phyloP scores from a whole-genome alignment of 2,888 invertebrate genomes.

The Trichacis sp. region DNA sequence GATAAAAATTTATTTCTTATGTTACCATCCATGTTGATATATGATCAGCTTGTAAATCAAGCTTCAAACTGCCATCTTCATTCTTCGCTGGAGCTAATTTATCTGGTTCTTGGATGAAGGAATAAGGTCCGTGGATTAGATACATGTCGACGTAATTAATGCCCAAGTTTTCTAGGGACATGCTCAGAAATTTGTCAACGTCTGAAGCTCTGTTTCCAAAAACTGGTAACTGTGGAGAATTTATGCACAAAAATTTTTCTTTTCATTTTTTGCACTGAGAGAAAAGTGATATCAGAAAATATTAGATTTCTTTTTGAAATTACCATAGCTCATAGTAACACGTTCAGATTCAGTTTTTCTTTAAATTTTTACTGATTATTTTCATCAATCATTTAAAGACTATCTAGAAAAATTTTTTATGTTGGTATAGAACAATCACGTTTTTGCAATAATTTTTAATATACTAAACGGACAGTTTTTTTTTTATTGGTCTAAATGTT shows the following conservation, averaged over 20 bases:
- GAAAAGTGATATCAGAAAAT: too few species aligned
- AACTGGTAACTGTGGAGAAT: conserved; percentile 74
- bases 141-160: conserved; percentile 83
- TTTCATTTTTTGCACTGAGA: too few species aligned
- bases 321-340: too few species aligned
- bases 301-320: not conserved
- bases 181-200: conserved; percentile 76
- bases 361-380: too few species aligned
- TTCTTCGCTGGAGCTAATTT: conserved; percentile 72
- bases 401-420: too few species aligned
- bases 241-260: not conserved
- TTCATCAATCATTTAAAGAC: too few species aligned
- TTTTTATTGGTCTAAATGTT: too few species aligned
- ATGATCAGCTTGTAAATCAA: conserved; percentile 76
- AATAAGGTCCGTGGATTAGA: conserved; percentile 82
- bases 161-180: conserved; percentile 76
- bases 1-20: conserved; percentile 5
- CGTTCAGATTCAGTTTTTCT: too few species aligned
- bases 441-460: too few species aligned
- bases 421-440: too few species aligned
- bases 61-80: conserved; percentile 73
- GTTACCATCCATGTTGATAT: conserved; percentile 79
- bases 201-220: conserved; percentile 77
- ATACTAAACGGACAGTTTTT: too few species aligned
- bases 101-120: conserved; percentile 73